A percentile compares a stretch with the other conserved stretches of the same genome.
Evolutionary conservation across 2,888 invertebrate genomes (phyloP).

Genomic region (Gortyna flavago): DNA sequence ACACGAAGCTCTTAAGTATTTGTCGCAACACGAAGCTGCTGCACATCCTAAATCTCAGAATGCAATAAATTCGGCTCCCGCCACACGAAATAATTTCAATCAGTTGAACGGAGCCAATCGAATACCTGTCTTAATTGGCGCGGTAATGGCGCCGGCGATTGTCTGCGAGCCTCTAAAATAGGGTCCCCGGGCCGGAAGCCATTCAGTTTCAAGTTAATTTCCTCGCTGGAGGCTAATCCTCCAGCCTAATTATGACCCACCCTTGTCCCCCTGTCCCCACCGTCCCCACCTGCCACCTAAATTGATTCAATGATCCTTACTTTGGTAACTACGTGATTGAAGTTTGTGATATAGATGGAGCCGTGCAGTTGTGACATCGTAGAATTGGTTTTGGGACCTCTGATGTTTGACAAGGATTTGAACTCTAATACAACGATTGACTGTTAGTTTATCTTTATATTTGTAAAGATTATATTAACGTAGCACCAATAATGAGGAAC

Average conservation of each 20-base stretch:
- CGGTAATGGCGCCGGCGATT: slow-evolving; percentile 69
- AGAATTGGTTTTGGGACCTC: background rate
- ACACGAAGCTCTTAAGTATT: background rate
- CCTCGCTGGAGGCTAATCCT: slow-evolving; percentile 83
- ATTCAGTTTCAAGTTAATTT: slow-evolving; percentile 85
- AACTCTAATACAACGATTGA: background rate
- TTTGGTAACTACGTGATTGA: slow-evolving; percentile 58
- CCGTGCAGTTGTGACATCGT: background rate
- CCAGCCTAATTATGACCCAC: slow-evolving; percentile 83
- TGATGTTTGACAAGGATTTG: background rate
- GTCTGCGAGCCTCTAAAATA: slow-evolving; percentile 65
- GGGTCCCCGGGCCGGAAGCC: slow-evolving; percentile 67
- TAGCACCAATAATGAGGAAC: background rate
- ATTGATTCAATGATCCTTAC: slow-evolving; percentile 63
- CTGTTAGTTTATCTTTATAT: no score
- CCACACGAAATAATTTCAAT: slow-evolving; percentile 68
- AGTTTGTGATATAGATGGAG: slow-evolving; percentile 43
- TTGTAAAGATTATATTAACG: background rate
- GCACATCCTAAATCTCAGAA: slow-evolving; percentile 63
- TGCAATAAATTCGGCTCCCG: slow-evolving; percentile 65
- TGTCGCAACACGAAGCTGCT: background rate
- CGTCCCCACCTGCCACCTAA: slow-evolving; percentile 46
- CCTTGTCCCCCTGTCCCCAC: slow-evolving; percentile 58
- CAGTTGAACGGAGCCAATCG: slow-evolving; percentile 64
- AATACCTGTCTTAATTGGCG: slow-evolving; percentile 73